Evolutionary conservation across 2,888 invertebrate species (phyloP).

Genomic region (Drosophila mimica): DNA sequence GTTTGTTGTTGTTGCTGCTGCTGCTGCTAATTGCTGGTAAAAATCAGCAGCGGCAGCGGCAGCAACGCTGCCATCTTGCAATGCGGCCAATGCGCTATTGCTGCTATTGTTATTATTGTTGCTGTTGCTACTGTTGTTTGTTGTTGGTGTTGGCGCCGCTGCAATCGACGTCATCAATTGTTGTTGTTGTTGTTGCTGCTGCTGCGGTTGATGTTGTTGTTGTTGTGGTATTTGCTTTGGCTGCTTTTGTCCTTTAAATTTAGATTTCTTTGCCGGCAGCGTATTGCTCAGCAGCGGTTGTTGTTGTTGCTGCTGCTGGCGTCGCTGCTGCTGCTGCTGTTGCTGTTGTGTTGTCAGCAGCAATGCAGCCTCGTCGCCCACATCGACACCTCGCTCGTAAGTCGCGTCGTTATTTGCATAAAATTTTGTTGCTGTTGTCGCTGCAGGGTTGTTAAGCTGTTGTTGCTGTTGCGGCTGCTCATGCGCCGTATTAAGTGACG

Average conservation of each 20-base stretch:
- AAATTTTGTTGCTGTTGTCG: slow-evolving; percentile 67
- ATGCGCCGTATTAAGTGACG: slow-evolving; percentile 79
- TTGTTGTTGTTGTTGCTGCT: slow-evolving; percentile 48
- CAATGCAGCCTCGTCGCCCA: slow-evolving; percentile 76
- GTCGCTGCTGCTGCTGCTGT: slow-evolving; percentile 56
- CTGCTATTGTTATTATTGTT: slow-evolving; percentile 54
- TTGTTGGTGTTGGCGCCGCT: slow-evolving; percentile 55
- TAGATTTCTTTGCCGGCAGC: slow-evolving; percentile 80
- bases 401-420: slow-evolving; percentile 76
- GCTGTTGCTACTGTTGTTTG: slow-evolving; percentile 42
- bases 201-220: slow-evolving; percentile 42
- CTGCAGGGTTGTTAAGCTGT: slow-evolving; percentile 41
- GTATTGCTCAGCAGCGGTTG: slow-evolving; percentile 66
- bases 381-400: slow-evolving; percentile 81
- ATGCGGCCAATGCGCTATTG: slow-evolving; percentile 63
- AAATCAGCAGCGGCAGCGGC: slow-evolving; percentile 72
- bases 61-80: slow-evolving; percentile 76
- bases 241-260: slow-evolving; percentile 82
- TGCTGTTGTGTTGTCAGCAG: slow-evolving; percentile 64
- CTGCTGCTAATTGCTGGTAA: slow-evolving; percentile 73
- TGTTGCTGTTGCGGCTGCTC: slow-evolving; percentile 59
- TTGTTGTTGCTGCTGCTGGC: slow-evolving; percentile 46
- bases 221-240: slow-evolving; percentile 80
- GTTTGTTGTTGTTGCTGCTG: slow-evolving; percentile 50
- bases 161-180: slow-evolving; percentile 74